A percentile compares a stretch with the other conserved stretches of the same genome.
phyloP scores from a whole-genome alignment of 2,888 invertebrate species.

The Dasypogon diadema region DNA sequence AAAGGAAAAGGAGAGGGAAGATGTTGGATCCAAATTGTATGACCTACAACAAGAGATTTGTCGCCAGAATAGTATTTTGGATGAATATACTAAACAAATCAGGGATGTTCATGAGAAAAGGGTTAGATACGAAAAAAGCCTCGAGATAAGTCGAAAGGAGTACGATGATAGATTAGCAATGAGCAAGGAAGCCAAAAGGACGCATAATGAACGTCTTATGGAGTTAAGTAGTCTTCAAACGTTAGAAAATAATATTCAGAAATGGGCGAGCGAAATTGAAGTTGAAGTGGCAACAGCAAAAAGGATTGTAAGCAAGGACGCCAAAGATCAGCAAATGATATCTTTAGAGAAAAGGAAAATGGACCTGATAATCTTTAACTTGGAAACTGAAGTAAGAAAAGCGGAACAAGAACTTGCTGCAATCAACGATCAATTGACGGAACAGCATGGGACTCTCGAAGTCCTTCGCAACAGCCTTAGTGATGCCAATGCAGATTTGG shows the following conservation, averaged over 20 bases:
- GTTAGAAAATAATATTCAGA: slow-evolving; percentile 64
- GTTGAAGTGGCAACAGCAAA: slow-evolving; percentile 65
- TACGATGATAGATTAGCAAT: slow-evolving; percentile 63
- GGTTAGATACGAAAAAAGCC: slow-evolving; percentile 64
- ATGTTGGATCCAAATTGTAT: slow-evolving; percentile 69
- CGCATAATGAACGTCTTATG: slow-evolving; percentile 62
- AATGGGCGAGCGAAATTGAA: slow-evolving; percentile 66
- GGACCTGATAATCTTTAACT: slow-evolving; percentile 77
- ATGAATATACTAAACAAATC: slow-evolving; percentile 68
- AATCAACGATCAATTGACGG: slow-evolving; percentile 75
- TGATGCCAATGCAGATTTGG: slow-evolving; percentile 79
- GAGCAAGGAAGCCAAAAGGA: slow-evolving; percentile 61
- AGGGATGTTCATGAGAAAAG: slow-evolving; percentile 65
- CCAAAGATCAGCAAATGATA: slow-evolving; percentile 66
- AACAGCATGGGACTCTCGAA: slow-evolving; percentile 76
- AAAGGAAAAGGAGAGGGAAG: slow-evolving; percentile 65
- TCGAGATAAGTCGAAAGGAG: slow-evolving; percentile 64
- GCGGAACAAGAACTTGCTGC: slow-evolving; percentile 76
- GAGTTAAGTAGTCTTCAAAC: slow-evolving; percentile 64
- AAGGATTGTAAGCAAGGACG: slow-evolving; percentile 66
- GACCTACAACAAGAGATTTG: slow-evolving; percentile 70
- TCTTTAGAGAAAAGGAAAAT: slow-evolving; percentile 66
- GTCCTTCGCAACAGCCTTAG: slow-evolving; percentile 73
- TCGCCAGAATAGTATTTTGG: slow-evolving; percentile 69
- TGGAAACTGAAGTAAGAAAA: slow-evolving; percentile 79